Evolutionary conservation across 2,888 invertebrate species (phyloP), one percentile per base, ranked within the genome.

Genomic region (Volucella inanis): DNA sequence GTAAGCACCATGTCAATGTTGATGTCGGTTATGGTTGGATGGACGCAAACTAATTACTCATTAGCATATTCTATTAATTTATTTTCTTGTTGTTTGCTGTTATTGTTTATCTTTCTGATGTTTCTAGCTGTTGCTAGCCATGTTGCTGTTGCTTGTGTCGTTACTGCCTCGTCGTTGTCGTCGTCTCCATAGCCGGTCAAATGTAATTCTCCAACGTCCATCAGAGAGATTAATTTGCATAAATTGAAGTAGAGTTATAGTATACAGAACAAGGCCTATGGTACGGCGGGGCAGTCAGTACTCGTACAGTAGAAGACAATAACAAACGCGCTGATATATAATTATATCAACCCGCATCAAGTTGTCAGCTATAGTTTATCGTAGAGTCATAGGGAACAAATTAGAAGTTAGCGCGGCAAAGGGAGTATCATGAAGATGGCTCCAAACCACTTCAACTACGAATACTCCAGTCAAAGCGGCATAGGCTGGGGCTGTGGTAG

Each of bases 311-410:
- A 59, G 57, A 47, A 81, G 50, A 75, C 76, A 82, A 71, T 82
- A 68, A 76, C 57, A 75, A 70, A 70, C 62, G 75, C 59, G 64
- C 62, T 62, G 70, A 70, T 71, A 71, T 84, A 79, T 76, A 85
- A 81, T 81, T 85, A 77, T 81, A 85, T 85, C 81, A 18, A 71
- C 85, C 85, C 85, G 85, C 85, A 85, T 85, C 85, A 77, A 77
- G 85, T 85, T 85, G 81, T 77, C 81, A 77, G 81, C 64, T 72
- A 72, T 85, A 81, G 78, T 77, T 77, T 83, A 83, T 83, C 77
- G 82, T 76, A 72, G 49, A 80, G 76, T 75, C 80, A 81, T 81
- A 81, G 80, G 68, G 76, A 81, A 61, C 85, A 72, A 85, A 85
- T 85, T 76, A 85, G 71, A 79, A 64, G 22, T 22, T 22, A 3